These are phyloP conservation scores for Papilio protenor DNA, from an alignment of 2,888 invertebrate genomes.

Conservation along the genomic window DNA sequence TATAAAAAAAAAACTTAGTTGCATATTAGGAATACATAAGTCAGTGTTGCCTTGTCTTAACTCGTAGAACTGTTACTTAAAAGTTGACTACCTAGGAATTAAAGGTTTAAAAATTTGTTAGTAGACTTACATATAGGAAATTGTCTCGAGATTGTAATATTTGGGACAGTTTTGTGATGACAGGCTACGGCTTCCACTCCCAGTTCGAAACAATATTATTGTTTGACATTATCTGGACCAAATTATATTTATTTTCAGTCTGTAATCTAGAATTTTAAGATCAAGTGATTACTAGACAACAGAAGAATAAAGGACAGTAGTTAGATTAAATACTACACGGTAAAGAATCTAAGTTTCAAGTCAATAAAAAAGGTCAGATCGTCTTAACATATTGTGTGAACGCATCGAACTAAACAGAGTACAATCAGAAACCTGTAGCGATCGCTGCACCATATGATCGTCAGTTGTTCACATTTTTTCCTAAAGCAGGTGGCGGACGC, in stretches of 20 bases:
- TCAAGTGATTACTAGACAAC: not conserved
- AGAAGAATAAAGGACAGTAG: not conserved
- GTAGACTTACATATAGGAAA: not conserved
- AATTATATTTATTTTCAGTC: too few species aligned
- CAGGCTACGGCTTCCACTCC: not conserved
- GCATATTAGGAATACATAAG: too few species aligned
- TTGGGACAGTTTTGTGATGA: not conserved
- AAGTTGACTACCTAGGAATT: not conserved
- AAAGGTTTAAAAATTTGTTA: not conserved
- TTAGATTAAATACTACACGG: not conserved
- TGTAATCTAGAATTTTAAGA: not conserved
- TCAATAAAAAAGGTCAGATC: slow-evolving; percentile 39
- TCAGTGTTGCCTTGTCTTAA: too few species aligned
- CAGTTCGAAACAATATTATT: not conserved
- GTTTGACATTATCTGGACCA: not conserved
- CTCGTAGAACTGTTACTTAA: too few species aligned
- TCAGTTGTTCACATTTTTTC: slow-evolving; percentile 71
- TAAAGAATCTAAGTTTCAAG: not conserved
- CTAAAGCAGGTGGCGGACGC: slow-evolving; percentile 71
- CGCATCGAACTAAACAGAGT: slow-evolving; percentile 25
- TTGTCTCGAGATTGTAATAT: not conserved
- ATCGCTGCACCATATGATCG: slow-evolving; percentile 69
- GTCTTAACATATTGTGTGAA: slow-evolving; percentile 21
- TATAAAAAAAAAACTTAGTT: too few species aligned
- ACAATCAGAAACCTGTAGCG: slow-evolving; percentile 44